Percentiles rank a stretch among this genome's conserved stretches.
Evolutionary conservation across 2,797 vertebrate genomes (phyloP).

Genomic region (Sciurus carolinensis): DNA sequence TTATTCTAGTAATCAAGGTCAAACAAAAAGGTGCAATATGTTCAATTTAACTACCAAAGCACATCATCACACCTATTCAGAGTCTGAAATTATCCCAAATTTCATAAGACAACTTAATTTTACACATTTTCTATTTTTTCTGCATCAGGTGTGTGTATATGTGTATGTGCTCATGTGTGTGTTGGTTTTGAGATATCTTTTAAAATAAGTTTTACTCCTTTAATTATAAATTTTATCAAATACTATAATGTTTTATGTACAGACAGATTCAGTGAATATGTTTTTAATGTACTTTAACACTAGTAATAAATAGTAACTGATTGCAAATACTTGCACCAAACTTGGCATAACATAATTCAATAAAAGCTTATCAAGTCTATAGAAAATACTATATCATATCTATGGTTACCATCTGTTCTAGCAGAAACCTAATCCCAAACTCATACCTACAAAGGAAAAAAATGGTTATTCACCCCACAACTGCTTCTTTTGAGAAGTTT

Average conservation of each 20-base stretch:
- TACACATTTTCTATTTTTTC: constrained; percentile 3
- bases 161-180: background rate
- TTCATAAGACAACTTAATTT: constrained; percentile 26
- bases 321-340: background rate
- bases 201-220: background rate
- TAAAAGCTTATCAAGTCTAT: background rate
- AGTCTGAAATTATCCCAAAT: constrained; percentile 36
- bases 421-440: background rate
- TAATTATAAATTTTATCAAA: constrained; percentile 36
- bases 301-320: constrained; percentile 18
- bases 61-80: background rate
- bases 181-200: background rate
- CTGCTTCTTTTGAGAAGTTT: background rate
- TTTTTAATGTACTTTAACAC: background rate
- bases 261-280: background rate
- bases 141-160: background rate
- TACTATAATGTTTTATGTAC: background rate
- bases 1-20: background rate
- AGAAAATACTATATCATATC: constrained; percentile 18
- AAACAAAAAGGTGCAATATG: background rate
- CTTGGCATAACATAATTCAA: constrained; percentile 40
- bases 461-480: background rate
- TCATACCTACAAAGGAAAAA: background rate
- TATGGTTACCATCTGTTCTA: constrained; percentile 15
- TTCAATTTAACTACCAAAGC: constrained; percentile 25